A percentile compares a stretch with the other conserved stretches of the same genome.
Conservation (phyloP, 2,888 invertebrate species). For the Tinea semifulvella region DNA sequence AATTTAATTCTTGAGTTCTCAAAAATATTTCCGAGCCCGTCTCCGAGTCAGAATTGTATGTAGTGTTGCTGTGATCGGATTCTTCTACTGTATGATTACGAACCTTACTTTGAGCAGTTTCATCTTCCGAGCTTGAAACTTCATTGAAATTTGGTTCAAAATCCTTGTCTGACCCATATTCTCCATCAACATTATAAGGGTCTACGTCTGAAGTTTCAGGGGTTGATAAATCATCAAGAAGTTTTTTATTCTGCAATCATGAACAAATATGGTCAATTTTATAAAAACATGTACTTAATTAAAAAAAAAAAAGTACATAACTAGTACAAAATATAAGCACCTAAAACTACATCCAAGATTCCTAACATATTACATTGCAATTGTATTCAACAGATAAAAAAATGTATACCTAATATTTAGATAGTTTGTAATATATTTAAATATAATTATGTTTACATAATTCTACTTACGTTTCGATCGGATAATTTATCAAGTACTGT, state of each 20-base stretch:
- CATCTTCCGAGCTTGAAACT: slow-evolving; percentile 16
- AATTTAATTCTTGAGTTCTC: slow-evolving; percentile 12
- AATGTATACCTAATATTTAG: no score
- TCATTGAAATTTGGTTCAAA: slow-evolving; percentile 11
- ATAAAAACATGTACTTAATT: no score
- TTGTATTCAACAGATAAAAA: no score
- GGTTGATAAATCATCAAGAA: neutral
- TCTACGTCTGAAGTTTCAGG: slow-evolving; percentile 3
- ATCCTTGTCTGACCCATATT: slow-evolving; percentile 18
- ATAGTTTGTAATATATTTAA: neutral
- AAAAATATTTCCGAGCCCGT: slow-evolving; percentile 10
- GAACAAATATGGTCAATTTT: neutral
- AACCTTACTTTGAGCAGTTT: slow-evolving; percentile 11
- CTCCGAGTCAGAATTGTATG: slow-evolving; percentile 10
- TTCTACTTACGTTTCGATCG: neutral
- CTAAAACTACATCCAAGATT: no score
- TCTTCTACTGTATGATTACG: neutral
- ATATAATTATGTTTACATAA: neutral
- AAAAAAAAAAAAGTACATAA: no score
- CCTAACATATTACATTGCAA: no score
- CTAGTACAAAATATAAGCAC: no score
- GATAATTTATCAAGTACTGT: neutral
- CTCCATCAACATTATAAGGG: slow-evolving; percentile 18
- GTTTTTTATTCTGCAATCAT: neutral
- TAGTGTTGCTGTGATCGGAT: neutral